phyloP scores from a whole-genome alignment of 1,140 invertebrate species.

The Bicyclus anynana region DNA sequence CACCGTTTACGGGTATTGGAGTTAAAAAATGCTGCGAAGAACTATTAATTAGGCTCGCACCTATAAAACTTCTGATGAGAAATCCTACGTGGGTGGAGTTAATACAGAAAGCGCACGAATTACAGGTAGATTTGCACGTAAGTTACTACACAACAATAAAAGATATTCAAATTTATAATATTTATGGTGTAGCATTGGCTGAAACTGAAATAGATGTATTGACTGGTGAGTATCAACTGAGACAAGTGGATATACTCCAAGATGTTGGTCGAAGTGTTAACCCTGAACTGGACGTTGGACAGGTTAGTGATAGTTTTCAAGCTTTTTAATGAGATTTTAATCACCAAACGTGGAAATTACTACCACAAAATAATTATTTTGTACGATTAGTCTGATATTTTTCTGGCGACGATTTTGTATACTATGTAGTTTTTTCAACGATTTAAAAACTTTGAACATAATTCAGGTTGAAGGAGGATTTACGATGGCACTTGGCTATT shows the following conservation, averaged over 20 bases:
- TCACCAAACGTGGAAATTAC: no score
- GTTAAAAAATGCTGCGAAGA: constrained; percentile 81
- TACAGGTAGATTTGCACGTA: constrained; percentile 80
- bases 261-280: constrained; percentile 86
- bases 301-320: constrained; percentile 73
- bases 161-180: constrained; percentile 75
- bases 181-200: constrained; percentile 79
- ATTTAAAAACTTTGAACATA: no score
- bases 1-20: constrained; percentile 69
- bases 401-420: no score
- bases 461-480: constrained; percentile 85
- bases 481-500: constrained; percentile 90
- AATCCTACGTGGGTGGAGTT: constrained; percentile 81
- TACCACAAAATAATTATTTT: no score
- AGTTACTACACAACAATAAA: constrained; percentile 71
- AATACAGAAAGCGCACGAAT: constrained; percentile 73
- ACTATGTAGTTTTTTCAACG: no score
- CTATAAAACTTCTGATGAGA: constrained; percentile 76
- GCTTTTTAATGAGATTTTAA: no score
- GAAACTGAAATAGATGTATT: constrained; percentile 89
- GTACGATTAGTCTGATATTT: no score
- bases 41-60: constrained; percentile 78
- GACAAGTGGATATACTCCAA: constrained; percentile 85
- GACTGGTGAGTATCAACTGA: constrained; percentile 85
- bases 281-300: constrained; percentile 89